Conservation (phyloP, 2,113 vertebrate genomes). For the Leptocoma aspasia region DNA sequence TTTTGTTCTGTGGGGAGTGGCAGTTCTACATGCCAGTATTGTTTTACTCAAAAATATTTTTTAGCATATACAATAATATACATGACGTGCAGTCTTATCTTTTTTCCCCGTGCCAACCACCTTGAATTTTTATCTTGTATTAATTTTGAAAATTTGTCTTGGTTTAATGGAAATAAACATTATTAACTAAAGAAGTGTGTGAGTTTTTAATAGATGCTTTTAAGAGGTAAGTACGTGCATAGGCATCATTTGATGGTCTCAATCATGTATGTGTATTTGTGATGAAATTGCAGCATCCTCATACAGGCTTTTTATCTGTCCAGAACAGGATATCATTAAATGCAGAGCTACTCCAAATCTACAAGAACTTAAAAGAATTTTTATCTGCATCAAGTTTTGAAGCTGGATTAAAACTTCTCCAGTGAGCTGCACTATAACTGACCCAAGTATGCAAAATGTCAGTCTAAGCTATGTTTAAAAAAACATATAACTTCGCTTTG, state of each 20-base stretch:
- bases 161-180: slow-evolving; percentile 70
- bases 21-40: slow-evolving; percentile 31
- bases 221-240: not conserved
- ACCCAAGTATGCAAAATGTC: not conserved
- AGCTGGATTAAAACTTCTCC: not conserved
- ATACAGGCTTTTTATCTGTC: not conserved
- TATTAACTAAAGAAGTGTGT: slow-evolving; percentile 26
- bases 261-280: not conserved
- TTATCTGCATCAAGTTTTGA: not conserved
- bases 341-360: not conserved
- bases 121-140: slow-evolving; percentile 40
- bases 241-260: not conserved
- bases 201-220: not conserved
- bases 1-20: not conserved
- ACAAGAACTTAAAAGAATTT: not conserved
- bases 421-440: not conserved
- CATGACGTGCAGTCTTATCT: not conserved
- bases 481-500: not conserved
- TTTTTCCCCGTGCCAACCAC: slow-evolving; percentile 22
- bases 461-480: not conserved
- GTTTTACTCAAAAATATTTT: slow-evolving; percentile 13
- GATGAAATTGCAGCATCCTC: slow-evolving; percentile 6
- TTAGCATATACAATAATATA: not conserved
- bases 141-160: slow-evolving; percentile 54
- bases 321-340: not conserved